phyloP scores from a whole-genome alignment of 2,113 vertebrate genomes.

The Meles meles region DNA sequence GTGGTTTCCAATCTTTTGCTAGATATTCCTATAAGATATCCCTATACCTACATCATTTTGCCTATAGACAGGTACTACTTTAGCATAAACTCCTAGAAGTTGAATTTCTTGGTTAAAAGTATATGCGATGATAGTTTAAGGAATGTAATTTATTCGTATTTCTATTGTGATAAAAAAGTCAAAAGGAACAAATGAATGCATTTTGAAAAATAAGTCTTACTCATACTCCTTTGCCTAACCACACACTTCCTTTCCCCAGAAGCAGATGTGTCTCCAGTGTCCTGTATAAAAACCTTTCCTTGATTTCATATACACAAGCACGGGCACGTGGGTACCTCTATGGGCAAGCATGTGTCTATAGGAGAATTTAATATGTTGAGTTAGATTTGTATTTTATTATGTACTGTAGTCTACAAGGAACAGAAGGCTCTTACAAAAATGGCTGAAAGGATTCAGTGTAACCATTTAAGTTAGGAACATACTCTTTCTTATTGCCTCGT shows the following conservation, averaged over 20 bases:
- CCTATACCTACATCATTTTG: neutral
- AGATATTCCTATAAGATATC: neutral
- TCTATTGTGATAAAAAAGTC: neutral
- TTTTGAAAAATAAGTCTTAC: neutral
- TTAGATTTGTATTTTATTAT: neutral
- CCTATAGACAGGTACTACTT: neutral
- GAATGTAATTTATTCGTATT: conserved; percentile 8
- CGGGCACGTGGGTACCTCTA: neutral
- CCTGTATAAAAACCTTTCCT: neutral
- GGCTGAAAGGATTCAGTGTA: neutral
- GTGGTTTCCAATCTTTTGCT: neutral
- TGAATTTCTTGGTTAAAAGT: conserved; percentile 28
- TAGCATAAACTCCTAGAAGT: neutral
- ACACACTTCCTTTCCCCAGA: neutral
- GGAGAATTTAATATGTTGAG: neutral
- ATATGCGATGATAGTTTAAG: neutral
- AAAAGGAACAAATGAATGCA: neutral
- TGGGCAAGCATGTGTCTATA: neutral
- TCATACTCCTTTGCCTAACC: neutral
- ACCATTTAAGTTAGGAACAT: neutral
- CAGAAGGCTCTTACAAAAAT: neutral
- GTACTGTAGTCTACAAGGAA: neutral
- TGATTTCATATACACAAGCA: neutral
- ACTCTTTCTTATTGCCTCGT: neutral
- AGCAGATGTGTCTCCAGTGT: neutral